Conservation (phyloP, 2,888 invertebrate genomes). For the Sphaerophoria rueppellii region DNA sequence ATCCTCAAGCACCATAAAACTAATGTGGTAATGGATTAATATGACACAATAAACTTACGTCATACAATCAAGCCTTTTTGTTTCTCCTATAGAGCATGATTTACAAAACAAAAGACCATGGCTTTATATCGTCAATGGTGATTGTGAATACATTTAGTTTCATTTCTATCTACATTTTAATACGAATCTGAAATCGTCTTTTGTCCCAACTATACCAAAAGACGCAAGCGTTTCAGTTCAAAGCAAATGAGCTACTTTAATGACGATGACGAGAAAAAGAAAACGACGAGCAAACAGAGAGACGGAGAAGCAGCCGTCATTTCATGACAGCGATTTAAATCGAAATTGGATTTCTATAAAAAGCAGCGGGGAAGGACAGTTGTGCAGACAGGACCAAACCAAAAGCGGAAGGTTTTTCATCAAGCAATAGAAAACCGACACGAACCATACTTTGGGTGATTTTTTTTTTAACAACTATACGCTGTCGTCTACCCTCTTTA, state of each 20-base stretch:
- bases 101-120: conserved; percentile 20
- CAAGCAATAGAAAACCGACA: not conserved
- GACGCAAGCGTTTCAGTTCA: conserved; percentile 48
- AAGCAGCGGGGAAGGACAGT: not conserved
- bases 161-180: conserved; percentile 23
- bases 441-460: not conserved
- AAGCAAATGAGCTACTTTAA: conserved; percentile 58
- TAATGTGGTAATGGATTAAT: conserved; percentile 42
- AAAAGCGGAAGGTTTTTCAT: not conserved
- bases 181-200: conserved; percentile 18
- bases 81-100: not conserved
- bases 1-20: not conserved
- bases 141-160: conserved; percentile 21
- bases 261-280: conserved; percentile 19
- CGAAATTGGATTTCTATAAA: conserved; percentile 55
- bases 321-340: conserved; percentile 60
- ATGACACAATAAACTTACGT: conserved; percentile 50
- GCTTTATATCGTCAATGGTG: conserved; percentile 16
- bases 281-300: conserved; percentile 12
- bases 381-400: too few relatives aligned
- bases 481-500: not conserved
- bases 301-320: conserved; percentile 1
- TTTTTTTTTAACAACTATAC: not conserved
- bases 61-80: not conserved
- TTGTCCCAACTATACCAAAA: conserved; percentile 18